These are phyloP conservation scores for Lamprologus sp. DNA, from an alignment of 2,113 vertebrate species.

Conservation along the genomic window DNA sequence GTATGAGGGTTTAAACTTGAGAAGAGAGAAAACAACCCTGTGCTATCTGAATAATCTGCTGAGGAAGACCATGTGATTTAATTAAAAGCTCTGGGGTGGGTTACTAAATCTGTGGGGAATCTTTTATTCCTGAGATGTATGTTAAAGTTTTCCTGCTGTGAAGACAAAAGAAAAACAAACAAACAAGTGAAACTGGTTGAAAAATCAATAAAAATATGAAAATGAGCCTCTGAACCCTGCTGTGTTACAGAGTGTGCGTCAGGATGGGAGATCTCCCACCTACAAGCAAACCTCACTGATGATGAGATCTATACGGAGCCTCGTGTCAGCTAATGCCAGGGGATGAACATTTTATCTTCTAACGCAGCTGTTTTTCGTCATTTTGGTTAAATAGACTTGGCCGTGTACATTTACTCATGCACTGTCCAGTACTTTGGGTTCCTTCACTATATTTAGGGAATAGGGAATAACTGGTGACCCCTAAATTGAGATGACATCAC, in stretches of 20 bases:
- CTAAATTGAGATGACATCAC: neutral
- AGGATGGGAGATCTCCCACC: neutral
- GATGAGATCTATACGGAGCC: neutral
- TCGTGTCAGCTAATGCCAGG: neutral
- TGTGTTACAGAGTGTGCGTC: neutral
- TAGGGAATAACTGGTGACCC: neutral
- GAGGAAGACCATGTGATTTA: neutral
- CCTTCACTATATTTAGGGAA: neutral
- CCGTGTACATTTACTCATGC: neutral
- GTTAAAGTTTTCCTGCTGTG: neutral
- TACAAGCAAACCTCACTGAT: neutral
- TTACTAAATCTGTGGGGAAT: neutral
- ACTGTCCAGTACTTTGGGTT: neutral
- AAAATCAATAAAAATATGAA: neutral
- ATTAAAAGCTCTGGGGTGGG: neutral
- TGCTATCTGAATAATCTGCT: neutral
- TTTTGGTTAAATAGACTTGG: neutral
- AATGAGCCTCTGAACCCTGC: neutral
- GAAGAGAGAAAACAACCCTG: neutral
- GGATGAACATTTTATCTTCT: neutral
- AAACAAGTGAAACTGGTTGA: neutral
- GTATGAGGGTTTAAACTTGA: neutral
- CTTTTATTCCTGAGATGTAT: neutral
- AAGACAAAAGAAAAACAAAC: neutral
- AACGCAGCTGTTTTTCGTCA: rapidly evolving